Base-by-base conservation (phyloP, 2,888 invertebrate species). In the Lampropteryx suffumata region DNA sequence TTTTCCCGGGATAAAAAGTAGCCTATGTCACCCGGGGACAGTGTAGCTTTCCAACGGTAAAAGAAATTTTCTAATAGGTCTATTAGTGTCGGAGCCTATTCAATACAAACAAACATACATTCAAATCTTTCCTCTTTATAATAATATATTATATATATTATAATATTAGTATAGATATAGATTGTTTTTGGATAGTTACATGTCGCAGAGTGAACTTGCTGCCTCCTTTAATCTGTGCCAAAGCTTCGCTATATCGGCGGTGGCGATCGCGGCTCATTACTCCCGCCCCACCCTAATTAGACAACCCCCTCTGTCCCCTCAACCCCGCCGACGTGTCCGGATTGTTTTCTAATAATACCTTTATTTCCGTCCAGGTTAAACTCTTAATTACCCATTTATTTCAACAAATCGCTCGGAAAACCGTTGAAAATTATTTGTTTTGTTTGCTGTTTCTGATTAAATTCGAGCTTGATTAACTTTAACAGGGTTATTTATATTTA, bases 241-340 rank as follows among this genome's bases (percentile, higher is more conserved):
- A 29, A 45, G 24, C 36, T 33, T 52, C 36, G 41, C 35, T 52
- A 41, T 90, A 89, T 89, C 89, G 86, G 83, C 75, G 39, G 82
- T 82, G 82, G 86, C 87, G 87, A 88, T 89, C 89, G 84, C 83
- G 88, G 84, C 89, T 90, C 90, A 89, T 89, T 90, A 90, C 87
- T 82, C 82, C 77, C 81, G 66, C 85, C 84, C 63, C 73, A 71
- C 77, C 82, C 82, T 87, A 87, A 87, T 88, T 86, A 86, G 83
- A 79, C 83, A 76, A 80, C 83, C 82, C 74, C 76, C 74, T 42
- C 52, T 46, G 61, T 60, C 57, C 64, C 60, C 67, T 57, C 67
- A 35, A 42, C 54, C 46, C 44, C 48, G 37, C 55, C 41, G 50
- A 59, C 61, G 73, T 66, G 71, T 67, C 72, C 69, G 73, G 82